Conservation (phyloP, 1,140 invertebrate species). For the Papilio polytes region DNA sequence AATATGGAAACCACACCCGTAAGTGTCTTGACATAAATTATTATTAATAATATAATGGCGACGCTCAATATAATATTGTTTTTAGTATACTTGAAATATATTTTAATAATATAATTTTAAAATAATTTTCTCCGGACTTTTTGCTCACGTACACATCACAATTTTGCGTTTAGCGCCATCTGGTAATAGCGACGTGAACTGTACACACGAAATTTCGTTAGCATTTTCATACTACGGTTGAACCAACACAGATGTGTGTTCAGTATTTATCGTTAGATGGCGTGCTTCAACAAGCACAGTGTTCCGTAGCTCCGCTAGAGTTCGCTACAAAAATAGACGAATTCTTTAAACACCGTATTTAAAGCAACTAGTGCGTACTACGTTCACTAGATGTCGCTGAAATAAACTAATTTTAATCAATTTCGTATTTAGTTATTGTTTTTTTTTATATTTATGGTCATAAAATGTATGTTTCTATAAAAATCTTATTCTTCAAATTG, state of each 20-base stretch:
- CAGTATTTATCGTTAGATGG: neutral
- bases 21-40: slow-evolving; percentile 60
- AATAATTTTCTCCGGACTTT: neutral
- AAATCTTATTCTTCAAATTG: too few species aligned
- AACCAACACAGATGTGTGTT: neutral
- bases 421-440: too few species aligned
- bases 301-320: neutral
- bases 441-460: too few species aligned
- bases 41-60: slow-evolving; percentile 29
- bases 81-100: too few species aligned
- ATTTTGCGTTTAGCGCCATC: slow-evolving; percentile 52
- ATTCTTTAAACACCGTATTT: neutral
- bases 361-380: neutral
- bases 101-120: too few species aligned
- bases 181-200: slow-evolving; percentile 31
- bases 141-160: slow-evolving; percentile 53
- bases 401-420: neutral
- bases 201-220: neutral
- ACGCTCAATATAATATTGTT: slow-evolving; percentile 30
- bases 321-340: neutral
- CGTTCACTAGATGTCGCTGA: slow-evolving; percentile 2
- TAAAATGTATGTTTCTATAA: too few species aligned
- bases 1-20: slow-evolving; percentile 67
- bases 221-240: neutral
- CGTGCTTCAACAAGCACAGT: neutral